Evolutionary conservation across 1,140 invertebrate species (phyloP), one percentile per base, ranked within the genome.

Genomic region (Thereuonema tuberculata): DNA sequence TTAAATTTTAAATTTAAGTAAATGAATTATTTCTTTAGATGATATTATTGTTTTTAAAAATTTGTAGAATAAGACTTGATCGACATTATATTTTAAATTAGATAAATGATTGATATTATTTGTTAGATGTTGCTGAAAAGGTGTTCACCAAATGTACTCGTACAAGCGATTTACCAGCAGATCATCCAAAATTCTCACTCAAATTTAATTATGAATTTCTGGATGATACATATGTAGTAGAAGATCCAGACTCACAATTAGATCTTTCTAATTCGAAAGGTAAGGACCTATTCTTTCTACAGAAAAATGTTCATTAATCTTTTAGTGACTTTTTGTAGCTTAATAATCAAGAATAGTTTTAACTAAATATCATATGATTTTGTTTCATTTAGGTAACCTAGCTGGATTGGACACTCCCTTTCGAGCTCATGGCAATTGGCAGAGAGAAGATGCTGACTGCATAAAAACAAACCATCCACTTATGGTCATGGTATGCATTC

Each of bases 391-490:
- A 24, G 3, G 21, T 5, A 9, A 5, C 9, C 48, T 17, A 50
- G 5, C 17, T 50, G 21, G 3, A 50, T 12, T 24, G 48, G 21
- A 24, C 5, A 50, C 21, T 50, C 9, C 21, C 48, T 20, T 9
- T 17, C 21, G 48, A 50, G 21, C 48, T 20, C 5, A 50, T 12
- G 48, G 5, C 5, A 20, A 17, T 14, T 20, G 21, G 21, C 21
- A 50, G 3, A 12, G 5, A 50, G 48, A 50, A 50, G 21, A 21
- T 61, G 68, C 70, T 23, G 68, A 69, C 46, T 61, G 72, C 21
- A 65, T 78, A 24, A 77, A 77, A 67, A 69, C 71, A 37, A 79
- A 78, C 63, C 77, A 79, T 67, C 77, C 77, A 21, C 66, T 79
- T 26, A 75, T 72, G 67, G 66, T 78, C 55, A 78, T 79, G 77